These are phyloP conservation scores for Amphiura filiformis DNA, from an alignment of 35 echinoderm and acorn worm genomes.

Conservation along the genomic window DNA sequence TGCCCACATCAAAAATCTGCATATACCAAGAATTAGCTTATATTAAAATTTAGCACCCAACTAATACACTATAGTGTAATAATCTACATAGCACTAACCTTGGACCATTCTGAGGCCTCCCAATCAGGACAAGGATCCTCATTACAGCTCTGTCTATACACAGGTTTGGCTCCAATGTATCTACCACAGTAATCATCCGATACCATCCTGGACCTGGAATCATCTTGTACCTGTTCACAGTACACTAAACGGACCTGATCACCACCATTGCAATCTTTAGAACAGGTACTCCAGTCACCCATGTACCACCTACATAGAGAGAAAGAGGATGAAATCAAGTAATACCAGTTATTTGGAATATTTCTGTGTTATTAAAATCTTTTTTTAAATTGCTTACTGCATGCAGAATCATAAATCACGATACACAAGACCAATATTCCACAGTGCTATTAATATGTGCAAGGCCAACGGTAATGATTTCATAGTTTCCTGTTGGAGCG, in stretches of 20 bases:
- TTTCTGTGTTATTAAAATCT: not conserved
- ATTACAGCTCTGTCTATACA: slow-evolving; percentile 50
- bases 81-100: not conserved
- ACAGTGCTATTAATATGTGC: no score
- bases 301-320: slow-evolving; percentile 55
- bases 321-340: not conserved
- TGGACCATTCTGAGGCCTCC: slow-evolving; percentile 52
- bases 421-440: no score
- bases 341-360: not conserved
- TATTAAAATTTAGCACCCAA: no score
- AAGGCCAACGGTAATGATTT: no score
- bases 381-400: no score
- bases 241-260: slow-evolving; percentile 66
- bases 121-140: slow-evolving; percentile 64
- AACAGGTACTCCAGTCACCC: slow-evolving; percentile 86
- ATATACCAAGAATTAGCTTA: no score
- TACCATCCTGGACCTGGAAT: slow-evolving; percentile 16
- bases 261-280: slow-evolving; percentile 53
- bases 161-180: slow-evolving; percentile 47
- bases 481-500: no score
- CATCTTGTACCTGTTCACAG: slow-evolving; percentile 47
- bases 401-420: no score
- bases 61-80: no score
- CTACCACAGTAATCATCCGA: slow-evolving; percentile 31
- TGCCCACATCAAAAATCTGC: no score